These are phyloP conservation scores for Polyommatus iphigenia DNA, from an alignment of 2,888 invertebrate genomes.

Conservation along the genomic window DNA sequence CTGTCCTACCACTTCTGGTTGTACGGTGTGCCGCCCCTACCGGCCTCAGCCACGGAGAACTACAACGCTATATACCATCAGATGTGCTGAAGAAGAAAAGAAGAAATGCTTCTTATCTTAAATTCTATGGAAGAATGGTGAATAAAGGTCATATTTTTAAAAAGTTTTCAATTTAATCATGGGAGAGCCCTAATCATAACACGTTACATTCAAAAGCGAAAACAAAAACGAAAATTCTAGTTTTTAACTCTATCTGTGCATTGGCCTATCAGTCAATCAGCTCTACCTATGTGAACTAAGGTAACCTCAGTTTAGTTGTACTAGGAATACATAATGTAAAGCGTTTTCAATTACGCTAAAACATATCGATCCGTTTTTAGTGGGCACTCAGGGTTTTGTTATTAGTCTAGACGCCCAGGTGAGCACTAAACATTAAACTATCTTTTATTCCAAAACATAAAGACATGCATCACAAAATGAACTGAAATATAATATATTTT, in stretches of 20 bases:
- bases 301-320: neutral
- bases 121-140: neutral
- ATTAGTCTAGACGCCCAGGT: constrained; percentile 25
- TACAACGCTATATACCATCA: constrained; percentile 7
- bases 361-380: neutral
- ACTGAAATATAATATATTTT: no score
- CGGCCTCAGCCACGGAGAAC: constrained; percentile 8
- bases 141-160: neutral
- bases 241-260: no score
- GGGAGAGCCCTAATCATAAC: no score
- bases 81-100: constrained; percentile 34
- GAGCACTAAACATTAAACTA: neutral
- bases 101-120: neutral
- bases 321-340: constrained; percentile 4
- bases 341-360: constrained; percentile 22
- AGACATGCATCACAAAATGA: neutral
- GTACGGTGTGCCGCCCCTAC: constrained; percentile 47
- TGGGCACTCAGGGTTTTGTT: constrained; percentile 15
- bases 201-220: no score
- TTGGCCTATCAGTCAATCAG: neutral
- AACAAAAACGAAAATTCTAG: no score
- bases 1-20: constrained; percentile 62
- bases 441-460: neutral
- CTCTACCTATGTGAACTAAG: neutral
- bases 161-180: neutral